Evolutionary conservation across 1,140 invertebrate species (phyloP), one percentile per base, ranked within the genome.

Genomic region (Drosophila mauritiana): DNA sequence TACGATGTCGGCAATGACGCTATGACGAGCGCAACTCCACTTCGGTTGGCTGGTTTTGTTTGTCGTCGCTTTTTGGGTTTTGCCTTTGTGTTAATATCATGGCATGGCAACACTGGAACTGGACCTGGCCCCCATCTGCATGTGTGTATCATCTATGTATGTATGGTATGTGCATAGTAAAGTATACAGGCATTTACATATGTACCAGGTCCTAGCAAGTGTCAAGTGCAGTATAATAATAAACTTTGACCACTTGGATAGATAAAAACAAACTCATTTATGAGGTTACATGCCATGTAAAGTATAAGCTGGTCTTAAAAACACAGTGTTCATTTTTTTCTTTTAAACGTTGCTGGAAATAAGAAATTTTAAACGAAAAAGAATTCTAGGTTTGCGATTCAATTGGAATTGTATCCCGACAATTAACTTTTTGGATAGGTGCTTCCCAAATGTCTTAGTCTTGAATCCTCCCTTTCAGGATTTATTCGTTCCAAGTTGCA

Each of bases 1-100:
- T 31, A 49, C 40, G 42, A 48, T 22, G 63, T 39, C 62, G 46
- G 51, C 45, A 58, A 67, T 61, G 59, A 42, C 55, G 51, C 42
- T 59, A 56, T 61, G 59, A 68, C 45, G 59, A 68, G 59, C 58
- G 58, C 62, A 59, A 63, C 63, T 49, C 36, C 59, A 20, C 63
- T 49, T 67, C 63, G 63, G 58, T 64, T 67, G 58, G 63, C n/a
- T 74, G 68, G 55, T 79, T 85, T 74, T 61, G 57, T 73, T 63
- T 78, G 43, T 55, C 46, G 42, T 61, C 36, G 70, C 70, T 51
- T 45, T 39, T 43, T 31, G 27, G 51, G 56, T 39, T 64, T 8
- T 59, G 58, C 58, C 20, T 42, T 48, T 52, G 49, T 64, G 59
- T 67, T 51, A 6, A 63, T 64, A 64, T 42, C 34, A 42, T 15